These are phyloP conservation scores for Nothoprocta pentlandii DNA, from an alignment of 2,113 vertebrate species.

Conservation along the genomic window DNA sequence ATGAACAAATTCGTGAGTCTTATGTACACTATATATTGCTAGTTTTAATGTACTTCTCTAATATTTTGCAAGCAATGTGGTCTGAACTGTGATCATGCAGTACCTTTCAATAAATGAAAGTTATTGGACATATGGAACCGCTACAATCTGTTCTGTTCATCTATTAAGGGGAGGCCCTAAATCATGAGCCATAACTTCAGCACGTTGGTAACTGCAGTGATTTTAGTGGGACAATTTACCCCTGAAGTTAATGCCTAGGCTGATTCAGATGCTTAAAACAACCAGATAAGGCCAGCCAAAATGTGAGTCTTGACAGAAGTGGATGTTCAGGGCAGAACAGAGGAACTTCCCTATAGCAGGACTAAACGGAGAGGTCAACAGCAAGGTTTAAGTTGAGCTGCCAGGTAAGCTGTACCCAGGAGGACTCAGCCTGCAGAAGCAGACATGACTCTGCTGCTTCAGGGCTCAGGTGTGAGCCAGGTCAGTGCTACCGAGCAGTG, in stretches of 20 bases:
- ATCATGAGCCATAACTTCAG: slow-evolving; percentile 4
- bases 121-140: slow-evolving; percentile 53
- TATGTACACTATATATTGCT: not conserved
- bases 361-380: not conserved
- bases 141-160: slow-evolving; percentile 37
- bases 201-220: slow-evolving; percentile 43
- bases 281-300: slow-evolving; percentile 24
- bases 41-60: not conserved
- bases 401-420: not conserved
- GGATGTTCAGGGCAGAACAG: not conserved
- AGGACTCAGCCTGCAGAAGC: not conserved
- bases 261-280: slow-evolving; percentile 31
- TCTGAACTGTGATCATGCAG: slow-evolving; percentile 20
- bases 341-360: not conserved
- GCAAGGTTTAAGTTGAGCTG: not conserved
- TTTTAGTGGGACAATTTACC: slow-evolving; percentile 59
- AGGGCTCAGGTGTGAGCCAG: not conserved
- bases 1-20: not conserved
- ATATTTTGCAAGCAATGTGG: not conserved
- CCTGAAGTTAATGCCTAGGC: slow-evolving; percentile 45
- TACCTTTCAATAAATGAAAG: slow-evolving; percentile 41
- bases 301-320: not conserved
- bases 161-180: slow-evolving; percentile 33
- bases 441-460: not conserved
- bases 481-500: not conserved